A percentile compares a stretch with the other conserved stretches of the same genome.
Conservation (phyloP, 2,797 vertebrate species). For the Heterohyrax brucei region DNA sequence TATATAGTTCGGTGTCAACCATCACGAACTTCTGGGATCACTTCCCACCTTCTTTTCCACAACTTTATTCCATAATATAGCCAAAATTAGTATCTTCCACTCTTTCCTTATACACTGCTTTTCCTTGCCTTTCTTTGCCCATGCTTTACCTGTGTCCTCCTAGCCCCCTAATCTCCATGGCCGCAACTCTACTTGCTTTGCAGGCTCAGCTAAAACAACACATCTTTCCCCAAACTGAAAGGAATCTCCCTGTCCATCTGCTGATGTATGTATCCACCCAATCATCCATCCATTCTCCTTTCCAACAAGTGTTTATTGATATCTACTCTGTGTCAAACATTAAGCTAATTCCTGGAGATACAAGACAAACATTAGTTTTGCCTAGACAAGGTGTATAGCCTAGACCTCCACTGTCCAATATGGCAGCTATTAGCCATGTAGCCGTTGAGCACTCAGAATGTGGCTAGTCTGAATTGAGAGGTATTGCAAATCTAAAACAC, state of each 20-base stretch:
- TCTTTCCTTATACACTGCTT: not conserved
- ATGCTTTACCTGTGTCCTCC: not conserved
- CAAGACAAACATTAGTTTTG: not conserved
- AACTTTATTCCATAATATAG: too few species aligned
- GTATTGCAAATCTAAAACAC: not conserved
- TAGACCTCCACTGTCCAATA: not conserved
- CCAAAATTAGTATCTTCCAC: not conserved
- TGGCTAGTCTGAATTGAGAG: not conserved
- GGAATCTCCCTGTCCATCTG: not conserved
- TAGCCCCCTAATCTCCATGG: not conserved
- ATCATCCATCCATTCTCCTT: not conserved
- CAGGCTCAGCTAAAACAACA: not conserved
- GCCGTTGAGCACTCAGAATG: not conserved
- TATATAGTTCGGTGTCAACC: not conserved
- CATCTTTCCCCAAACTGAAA: not conserved
- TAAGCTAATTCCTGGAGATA: constrained; percentile 13
- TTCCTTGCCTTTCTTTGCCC: not conserved
- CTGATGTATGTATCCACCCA: not conserved
- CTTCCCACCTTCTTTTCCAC: not conserved
- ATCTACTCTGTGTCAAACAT: not conserved
- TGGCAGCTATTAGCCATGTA: not conserved
- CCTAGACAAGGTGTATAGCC: not conserved
- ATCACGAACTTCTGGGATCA: not conserved
- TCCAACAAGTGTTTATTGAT: not conserved
- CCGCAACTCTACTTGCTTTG: not conserved